Base-by-base conservation (phyloP, 2,888 invertebrate species). In the Thera obeliscata region DNA sequence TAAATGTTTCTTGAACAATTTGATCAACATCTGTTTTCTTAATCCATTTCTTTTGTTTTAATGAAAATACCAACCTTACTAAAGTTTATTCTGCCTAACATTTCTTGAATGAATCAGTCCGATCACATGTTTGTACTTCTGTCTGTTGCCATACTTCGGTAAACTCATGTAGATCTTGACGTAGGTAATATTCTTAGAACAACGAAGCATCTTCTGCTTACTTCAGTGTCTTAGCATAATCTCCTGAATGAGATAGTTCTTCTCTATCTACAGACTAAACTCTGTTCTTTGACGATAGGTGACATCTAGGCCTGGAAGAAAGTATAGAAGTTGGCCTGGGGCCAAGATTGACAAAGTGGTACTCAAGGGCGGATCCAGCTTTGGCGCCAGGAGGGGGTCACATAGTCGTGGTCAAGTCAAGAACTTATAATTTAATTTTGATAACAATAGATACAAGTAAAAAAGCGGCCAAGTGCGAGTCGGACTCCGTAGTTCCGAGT, bases 271-370 rank as follows among this genome's bases (percentile, higher is more conserved):
- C 5, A 56, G 50, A 57, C 54, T 68, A 43, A 64, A 62, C 22
- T 56, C 41, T 38, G 36, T 65, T 59, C 12, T 63, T 66, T 69
- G 46, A 50, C 64, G 57, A 22, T 63, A 69, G 87, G 91, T 94
- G 63, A 89, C 94, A 56, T 96, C 96, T 0, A 94, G 95, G 41
- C 61, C 54, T 38, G 64, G 64, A 64, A 64, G 61, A 58, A 61
- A 64, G 48, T 64, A 50, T 64, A 54, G 35, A n/a, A 64, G 61
- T 61, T 68, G 68, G 68, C 61, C 61, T 58, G 68, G 61, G 3
- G 93, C 96, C 56, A 96, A 96, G 89, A 95, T 96, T 78, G 96
- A 97, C 87, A 96, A 96, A 82, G 94, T 96, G 95, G 95, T 94
- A 22, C 89, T 88, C n/a, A n/a, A n/a, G n/a, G n/a, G n/a, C n/a